Base-by-base conservation (phyloP, 2,113 vertebrate genomes). In the Dascyllus trimaculatus region DNA sequence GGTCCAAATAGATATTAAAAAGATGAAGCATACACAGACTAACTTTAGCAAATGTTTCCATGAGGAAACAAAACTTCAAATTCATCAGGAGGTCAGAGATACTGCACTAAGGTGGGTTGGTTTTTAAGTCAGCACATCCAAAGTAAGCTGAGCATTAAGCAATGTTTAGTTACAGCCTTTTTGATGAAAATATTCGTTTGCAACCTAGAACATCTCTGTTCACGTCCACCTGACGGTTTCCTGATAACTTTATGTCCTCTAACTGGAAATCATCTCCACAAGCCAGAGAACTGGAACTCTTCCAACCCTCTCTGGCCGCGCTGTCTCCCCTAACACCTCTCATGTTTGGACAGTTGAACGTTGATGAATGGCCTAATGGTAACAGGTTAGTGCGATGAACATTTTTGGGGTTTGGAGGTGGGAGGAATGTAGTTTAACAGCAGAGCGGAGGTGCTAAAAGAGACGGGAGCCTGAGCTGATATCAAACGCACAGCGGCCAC, bases 361-460 rank as follows among this genome's bases (percentile, higher is more conserved):
- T 73, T 93, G 92, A 93, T 86, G 88, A 90, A 93, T 91, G 86
- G 86, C 76, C 79, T 38, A 76, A 73, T 60, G 77, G 88, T 93
- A 88, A 89, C 92, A 87, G 83, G 80, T 84, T 70, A 43, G 88
- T 93, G 93, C 10, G 84, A 93, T 77, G 88, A 85, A 88, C 83
- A 89, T 90, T 87, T 91, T 91, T 87, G 89, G 91, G 84, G 85
- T 86, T 85, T 35, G 29, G 76, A 93, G 90, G 92, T 93, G 91
- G 74, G 91, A 93, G 87, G 91, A 93, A 93, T 93, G 88, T 90
- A 85, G 92, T 94, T 94, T 91, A 93, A 89, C 88, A 89, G 82
- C 62, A 25, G 80, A 81, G 77, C 62, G 3, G 87, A 90, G 77
- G 87, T 88, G 83, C 75, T 84, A 71, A 80, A 85, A 74, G 75